These are phyloP conservation scores for Eriocheir sinensis DNA, from an alignment of 1,140 invertebrate genomes.

Conservation along the genomic window DNA sequence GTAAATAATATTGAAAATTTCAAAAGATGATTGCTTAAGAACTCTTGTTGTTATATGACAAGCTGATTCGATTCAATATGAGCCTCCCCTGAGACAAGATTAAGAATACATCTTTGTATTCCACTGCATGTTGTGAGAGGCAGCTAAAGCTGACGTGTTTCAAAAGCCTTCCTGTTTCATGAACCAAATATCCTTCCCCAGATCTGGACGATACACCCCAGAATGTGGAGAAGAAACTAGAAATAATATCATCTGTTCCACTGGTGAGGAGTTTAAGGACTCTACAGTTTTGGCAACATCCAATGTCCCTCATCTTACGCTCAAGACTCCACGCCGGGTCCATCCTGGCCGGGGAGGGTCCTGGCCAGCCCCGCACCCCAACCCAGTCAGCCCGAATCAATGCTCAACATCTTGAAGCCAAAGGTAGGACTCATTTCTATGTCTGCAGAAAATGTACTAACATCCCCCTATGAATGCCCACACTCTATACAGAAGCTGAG, in stretches of 20 bases:
- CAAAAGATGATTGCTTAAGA: too few relatives aligned
- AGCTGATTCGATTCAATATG: too few relatives aligned
- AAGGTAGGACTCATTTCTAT: conserved; percentile 37
- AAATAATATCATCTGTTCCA: conserved; percentile 88
- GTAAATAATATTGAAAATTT: too few relatives aligned
- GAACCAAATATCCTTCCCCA: too few relatives aligned
- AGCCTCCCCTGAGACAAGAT: too few relatives aligned
- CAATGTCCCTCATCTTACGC: conserved; percentile 88
- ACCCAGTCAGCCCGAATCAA: conserved; percentile 75
- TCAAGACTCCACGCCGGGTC: conserved; percentile 90
- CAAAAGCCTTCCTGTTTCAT: too few relatives aligned
- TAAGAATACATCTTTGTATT: too few relatives aligned
- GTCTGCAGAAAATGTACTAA: too few relatives aligned
- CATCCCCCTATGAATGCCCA: too few relatives aligned
- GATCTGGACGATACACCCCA: conserved; percentile 87
- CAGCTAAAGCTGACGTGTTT: background rate
- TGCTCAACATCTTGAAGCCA: conserved; percentile 62
- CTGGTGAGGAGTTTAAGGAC: conserved; percentile 89
- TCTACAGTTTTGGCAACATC: conserved; percentile 89
- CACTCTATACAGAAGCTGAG: too few relatives aligned
- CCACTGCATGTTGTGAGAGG: background rate
- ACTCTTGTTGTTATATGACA: too few relatives aligned
- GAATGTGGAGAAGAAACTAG: conserved; percentile 87
- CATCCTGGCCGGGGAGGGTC: conserved; percentile 87
- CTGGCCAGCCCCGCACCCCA: conserved; percentile 78